A percentile compares a stretch with the other conserved stretches of the same genome.
Evolutionary conservation across 2,797 vertebrate genomes (phyloP).

Genomic region (Otus scops): DNA sequence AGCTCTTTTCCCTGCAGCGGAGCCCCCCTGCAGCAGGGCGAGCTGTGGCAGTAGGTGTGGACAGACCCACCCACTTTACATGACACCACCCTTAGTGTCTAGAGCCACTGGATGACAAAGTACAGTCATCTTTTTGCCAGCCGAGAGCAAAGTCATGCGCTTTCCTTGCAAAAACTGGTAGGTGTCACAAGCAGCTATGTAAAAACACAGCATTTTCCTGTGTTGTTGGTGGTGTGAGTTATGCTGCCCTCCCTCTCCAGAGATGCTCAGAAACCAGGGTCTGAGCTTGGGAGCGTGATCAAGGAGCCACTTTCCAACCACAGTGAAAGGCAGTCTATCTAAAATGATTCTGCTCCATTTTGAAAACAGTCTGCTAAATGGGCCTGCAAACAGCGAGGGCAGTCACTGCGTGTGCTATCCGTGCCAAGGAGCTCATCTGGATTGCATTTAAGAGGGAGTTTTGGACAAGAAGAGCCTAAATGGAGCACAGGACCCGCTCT

Average conservation of each 20-base stretch:
- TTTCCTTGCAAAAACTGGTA: not conserved
- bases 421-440: not conserved
- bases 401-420: fast-evolving
- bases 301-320: not conserved
- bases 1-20: not conserved
- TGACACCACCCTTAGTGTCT: not conserved
- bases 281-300: not conserved
- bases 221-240: not conserved
- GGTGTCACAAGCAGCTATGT: not conserved
- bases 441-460: not conserved
- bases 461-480: not conserved
- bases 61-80: fast-evolving
- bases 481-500: not conserved
- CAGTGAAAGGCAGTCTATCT: not conserved
- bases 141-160: not conserved
- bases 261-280: not conserved
- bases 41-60: not conserved
- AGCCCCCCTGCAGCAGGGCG: not conserved
- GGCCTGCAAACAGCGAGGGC: not conserved
- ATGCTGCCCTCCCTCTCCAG: not conserved
- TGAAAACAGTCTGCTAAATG: not conserved
- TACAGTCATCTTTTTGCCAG: not conserved
- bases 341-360: not conserved
- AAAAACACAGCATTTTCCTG: not conserved
- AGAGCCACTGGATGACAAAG: not conserved